Conservation (phyloP, 2,888 invertebrate genomes). For the Trimorus sp. region DNA sequence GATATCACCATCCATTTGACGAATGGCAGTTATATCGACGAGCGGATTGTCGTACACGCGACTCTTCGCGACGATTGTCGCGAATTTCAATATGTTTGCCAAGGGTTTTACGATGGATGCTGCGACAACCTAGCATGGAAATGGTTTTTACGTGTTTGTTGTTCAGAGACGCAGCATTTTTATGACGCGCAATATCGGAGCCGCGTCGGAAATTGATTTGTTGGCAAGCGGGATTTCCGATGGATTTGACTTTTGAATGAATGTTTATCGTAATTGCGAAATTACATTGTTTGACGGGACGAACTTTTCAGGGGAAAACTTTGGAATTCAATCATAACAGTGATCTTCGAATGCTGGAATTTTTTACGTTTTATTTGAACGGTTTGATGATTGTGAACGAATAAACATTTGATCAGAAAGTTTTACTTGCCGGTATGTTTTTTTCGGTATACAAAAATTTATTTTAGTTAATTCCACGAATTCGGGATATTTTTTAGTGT, state of each 20-base stretch:
- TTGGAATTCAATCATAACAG: no score
- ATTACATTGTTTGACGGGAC: no score
- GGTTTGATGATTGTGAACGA: no score
- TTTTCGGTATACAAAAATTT: no score
- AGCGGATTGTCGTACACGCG: neutral
- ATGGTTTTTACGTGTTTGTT: slow-evolving; percentile 28
- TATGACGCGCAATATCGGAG: neutral
- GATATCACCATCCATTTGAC: slow-evolving; percentile 43
- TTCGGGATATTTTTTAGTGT: no score
- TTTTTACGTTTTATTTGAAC: no score
- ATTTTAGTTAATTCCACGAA: no score
- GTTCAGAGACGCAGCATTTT: slow-evolving; percentile 19
- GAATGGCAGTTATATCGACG: slow-evolving; percentile 8
- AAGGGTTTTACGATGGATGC: slow-evolving; percentile 29
- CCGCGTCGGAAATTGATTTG: slow-evolving; percentile 5
- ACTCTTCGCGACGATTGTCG: slow-evolving; percentile 33
- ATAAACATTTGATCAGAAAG: no score
- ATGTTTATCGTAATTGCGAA: neutral
- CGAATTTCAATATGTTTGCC: slow-evolving; percentile 45
- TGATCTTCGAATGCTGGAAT: no score
- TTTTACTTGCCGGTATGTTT: no score
- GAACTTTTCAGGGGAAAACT: no score
- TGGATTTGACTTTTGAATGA: neutral
- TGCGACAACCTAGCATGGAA: slow-evolving; percentile 10
- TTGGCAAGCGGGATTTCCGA: neutral